Percentiles rank a stretch among this genome's conserved stretches.
phyloP scores from a whole-genome alignment of 2,888 invertebrate species.

The Hemaris fuciformis region DNA sequence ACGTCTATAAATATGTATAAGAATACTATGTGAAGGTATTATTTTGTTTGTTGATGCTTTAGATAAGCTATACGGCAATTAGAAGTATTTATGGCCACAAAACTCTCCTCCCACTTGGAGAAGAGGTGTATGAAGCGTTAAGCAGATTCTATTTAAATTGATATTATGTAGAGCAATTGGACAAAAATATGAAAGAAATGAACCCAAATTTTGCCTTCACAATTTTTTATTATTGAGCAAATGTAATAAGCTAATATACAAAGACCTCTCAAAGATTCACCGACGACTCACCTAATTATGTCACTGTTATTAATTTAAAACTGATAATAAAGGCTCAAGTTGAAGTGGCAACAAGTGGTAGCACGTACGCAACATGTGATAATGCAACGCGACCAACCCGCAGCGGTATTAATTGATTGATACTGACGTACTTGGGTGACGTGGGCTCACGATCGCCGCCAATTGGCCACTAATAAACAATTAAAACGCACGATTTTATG shows the following conservation, averaged over 20 bases:
- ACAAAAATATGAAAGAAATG: too few species aligned
- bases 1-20: background rate
- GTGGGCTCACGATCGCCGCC: constrained; percentile 20
- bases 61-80: too few species aligned
- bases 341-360: constrained; percentile 35
- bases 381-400: background rate
- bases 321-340: constrained; percentile 25
- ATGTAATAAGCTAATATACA: background rate
- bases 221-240: background rate
- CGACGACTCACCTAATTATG: background rate
- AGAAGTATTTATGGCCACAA: too few species aligned
- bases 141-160: too few species aligned
- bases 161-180: too few species aligned
- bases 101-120: too few species aligned
- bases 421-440: constrained; percentile 32
- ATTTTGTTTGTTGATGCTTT: background rate
- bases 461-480: constrained; percentile 23
- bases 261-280: background rate
- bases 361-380: constrained; percentile 9
- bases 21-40: background rate
- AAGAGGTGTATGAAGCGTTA: too few species aligned
- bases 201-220: background rate
- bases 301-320: constrained; percentile 20
- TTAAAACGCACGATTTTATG: constrained; percentile 22
- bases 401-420: constrained; percentile 32